Evolutionary conservation across 2,113 vertebrate genomes (phyloP), one percentile per base, ranked within the genome.

Genomic region (Uria aalge): DNA sequence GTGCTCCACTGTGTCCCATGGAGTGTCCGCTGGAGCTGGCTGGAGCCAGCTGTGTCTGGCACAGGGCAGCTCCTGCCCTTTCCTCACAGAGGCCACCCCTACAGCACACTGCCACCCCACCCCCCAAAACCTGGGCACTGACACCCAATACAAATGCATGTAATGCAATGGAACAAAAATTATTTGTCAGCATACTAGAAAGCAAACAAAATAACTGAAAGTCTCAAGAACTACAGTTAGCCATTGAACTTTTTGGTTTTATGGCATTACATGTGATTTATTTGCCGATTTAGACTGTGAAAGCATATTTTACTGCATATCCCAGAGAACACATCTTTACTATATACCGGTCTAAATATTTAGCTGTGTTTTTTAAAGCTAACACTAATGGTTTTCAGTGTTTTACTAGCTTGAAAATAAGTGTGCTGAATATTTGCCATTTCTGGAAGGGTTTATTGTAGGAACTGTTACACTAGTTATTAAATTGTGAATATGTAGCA

Each of bases 401-500:
- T 89, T 97, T 95, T 69, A 6, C 17, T 60, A 60, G 32, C n/a
- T 67, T 80, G 71, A 97, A 98, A 96, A 92, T 92, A 96, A 96
- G 67, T 80, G 48, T 85, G 53, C 71, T 97, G 92, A 93, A 93
- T 88, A 97, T 88, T 96, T 95, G 84, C 68, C 17, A 40, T 97
- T 92, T 97, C 91, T 53, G 45, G 13, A 45, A 97, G 92, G 68
- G 67, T 85, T 96, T 97, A 96, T 84, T 88, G 77, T 97, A 85
- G 66, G 41, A 91, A 96, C 78, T 78, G 19, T 79, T 92, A 88
- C 10, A 82, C 20, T 50, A 69, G 56, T 95, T 97, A 96, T 97
- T 97, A 97, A 94, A 95, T 93, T 94, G 77, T 94, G 92, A 97
- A 94, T 88, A 93, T 66, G 60, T 74, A 91, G 64, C 85, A 94